These are phyloP conservation scores for Lasioglossum oenotherae DNA, from an alignment of 2,888 invertebrate genomes.

Conservation along the genomic window DNA sequence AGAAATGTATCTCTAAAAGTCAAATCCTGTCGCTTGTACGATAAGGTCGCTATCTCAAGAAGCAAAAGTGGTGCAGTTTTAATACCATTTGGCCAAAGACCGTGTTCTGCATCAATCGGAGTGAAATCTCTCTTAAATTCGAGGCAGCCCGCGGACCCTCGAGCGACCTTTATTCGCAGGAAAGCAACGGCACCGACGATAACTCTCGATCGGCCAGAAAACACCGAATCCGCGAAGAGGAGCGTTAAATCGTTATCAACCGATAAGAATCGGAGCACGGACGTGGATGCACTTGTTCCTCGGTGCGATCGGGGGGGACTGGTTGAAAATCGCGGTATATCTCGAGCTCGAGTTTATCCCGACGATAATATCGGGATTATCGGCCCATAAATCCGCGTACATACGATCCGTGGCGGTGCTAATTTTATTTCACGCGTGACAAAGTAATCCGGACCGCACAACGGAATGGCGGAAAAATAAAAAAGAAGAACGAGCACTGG, in stretches of 20 bases:
- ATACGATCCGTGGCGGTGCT: conserved; percentile 35
- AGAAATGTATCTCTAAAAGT: too few species aligned
- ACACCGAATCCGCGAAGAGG: conserved; percentile 7
- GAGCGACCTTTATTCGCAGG: background rate
- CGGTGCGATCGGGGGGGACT: background rate
- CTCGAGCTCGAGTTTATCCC: conserved; percentile 37
- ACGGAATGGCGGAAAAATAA: conserved; percentile 49
- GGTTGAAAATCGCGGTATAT: conserved; percentile 35
- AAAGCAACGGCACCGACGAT: conserved; percentile 4
- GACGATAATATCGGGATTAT: conserved; percentile 58
- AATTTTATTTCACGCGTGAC: conserved; percentile 64
- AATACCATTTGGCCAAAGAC: background rate
- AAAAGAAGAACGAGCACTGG: conserved; percentile 23
- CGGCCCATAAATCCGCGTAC: conserved; percentile 46
- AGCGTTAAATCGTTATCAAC: conserved; percentile 21
- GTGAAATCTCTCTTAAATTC: background rate
- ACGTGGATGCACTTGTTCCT: conserved; percentile 18
- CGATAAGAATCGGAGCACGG: conserved; percentile 16
- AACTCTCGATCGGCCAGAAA: background rate
- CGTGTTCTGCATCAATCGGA: background rate
- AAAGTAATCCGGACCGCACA: conserved; percentile 70
- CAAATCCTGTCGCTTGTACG: background rate
- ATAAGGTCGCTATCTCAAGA: background rate
- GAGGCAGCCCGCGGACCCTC: background rate
- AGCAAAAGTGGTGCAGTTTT: background rate